Evolutionary conservation across 2,797 vertebrate genomes (phyloP).

Genomic region (Acanthiza pusilla): DNA sequence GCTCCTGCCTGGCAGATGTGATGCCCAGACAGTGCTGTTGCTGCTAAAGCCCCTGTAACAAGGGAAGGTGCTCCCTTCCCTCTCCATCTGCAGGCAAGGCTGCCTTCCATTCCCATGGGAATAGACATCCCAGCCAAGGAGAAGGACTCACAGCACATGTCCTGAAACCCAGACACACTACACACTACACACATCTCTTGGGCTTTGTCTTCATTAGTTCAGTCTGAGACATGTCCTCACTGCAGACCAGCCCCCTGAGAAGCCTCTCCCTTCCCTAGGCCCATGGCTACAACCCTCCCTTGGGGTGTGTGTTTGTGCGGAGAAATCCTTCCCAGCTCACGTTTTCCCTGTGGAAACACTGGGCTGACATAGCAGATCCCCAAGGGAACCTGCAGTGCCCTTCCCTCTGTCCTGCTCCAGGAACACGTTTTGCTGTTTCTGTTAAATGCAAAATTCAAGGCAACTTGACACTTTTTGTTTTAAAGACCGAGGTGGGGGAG

Average conservation of each 20-base stretch:
- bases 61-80: neutral
- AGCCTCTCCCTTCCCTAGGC: neutral
- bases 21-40: neutral
- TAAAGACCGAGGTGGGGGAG: neutral
- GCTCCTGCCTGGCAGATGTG: neutral
- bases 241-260: neutral
- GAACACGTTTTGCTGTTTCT: rapidly evolving
- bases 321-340: neutral
- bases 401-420: neutral
- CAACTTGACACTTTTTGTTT: neutral
- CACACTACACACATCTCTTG: neutral
- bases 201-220: neutral
- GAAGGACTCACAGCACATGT: neutral
- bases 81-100: neutral
- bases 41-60: neutral
- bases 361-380: neutral
- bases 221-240: rapidly evolving
- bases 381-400: neutral
- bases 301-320: neutral
- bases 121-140: neutral
- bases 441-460: neutral
- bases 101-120: neutral
- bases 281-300: neutral
- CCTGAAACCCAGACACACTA: neutral
- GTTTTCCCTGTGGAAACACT: neutral